phyloP scores from a whole-genome alignment of 2,797 vertebrate genomes.

The Huso huso region DNA sequence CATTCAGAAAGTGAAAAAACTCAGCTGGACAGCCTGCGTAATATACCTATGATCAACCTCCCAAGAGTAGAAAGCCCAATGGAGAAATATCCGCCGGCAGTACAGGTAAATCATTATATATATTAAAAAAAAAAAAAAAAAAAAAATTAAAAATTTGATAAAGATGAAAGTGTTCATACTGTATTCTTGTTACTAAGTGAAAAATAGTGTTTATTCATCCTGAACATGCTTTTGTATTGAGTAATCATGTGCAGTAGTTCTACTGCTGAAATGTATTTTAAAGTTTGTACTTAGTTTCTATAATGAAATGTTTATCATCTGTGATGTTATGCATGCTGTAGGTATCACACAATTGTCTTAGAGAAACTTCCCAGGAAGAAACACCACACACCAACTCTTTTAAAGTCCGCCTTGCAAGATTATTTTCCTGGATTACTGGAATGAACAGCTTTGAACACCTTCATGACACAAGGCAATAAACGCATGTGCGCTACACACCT shows the following conservation, averaged over 20 bases:
- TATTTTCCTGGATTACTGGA: constrained; percentile 66
- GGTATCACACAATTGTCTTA: constrained; percentile 42
- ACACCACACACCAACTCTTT: constrained; percentile 44
- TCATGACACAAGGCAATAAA: constrained; percentile 71
- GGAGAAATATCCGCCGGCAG: constrained; percentile 84
- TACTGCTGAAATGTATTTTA: too few relatives aligned
- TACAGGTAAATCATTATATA: constrained; percentile 42
- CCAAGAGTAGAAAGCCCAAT: constrained; percentile 82
- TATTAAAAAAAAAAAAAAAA: too few relatives aligned
- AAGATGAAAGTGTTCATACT: too few relatives aligned
- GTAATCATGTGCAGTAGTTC: too few relatives aligned
- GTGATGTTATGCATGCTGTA: constrained; percentile 30
- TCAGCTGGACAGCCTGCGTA: constrained; percentile 53
- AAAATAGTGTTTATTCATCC: too few relatives aligned
- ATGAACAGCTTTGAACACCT: constrained; percentile 54
- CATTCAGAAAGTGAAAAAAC: constrained; percentile 72
- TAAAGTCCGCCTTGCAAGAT: constrained; percentile 55
- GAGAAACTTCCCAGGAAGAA: constrained; percentile 58
- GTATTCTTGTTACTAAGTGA: too few relatives aligned
- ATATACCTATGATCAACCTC: constrained; percentile 68
- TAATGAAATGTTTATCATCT: not conserved
- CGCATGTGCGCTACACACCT: constrained; percentile 39
- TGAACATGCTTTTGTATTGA: too few relatives aligned
- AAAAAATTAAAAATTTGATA: too few relatives aligned
- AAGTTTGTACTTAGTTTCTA: too few relatives aligned